Evolutionary conservation across 1,140 invertebrate species (phyloP), one percentile per base, ranked within the genome.

Genomic region (Zaprionus africanus): DNA sequence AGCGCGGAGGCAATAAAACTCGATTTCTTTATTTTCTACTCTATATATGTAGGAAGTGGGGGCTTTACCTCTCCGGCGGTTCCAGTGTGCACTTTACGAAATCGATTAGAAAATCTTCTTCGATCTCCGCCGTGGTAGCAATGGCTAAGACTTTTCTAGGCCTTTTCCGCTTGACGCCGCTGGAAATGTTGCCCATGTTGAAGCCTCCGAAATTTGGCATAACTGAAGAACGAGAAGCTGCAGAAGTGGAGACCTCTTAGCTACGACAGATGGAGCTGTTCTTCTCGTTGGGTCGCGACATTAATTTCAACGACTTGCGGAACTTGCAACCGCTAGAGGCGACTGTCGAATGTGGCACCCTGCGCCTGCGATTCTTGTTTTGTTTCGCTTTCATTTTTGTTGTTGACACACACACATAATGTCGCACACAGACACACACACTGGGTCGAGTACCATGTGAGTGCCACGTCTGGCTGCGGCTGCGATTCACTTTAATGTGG

Each of bases 61-160:
- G 53, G 9, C 17, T 62, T 62, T 82, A 92, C 91, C 87, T 88
- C 26, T 85, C 79, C 13, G 74, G 71, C 17, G 91, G 87, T 67
- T 88, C 90, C 60, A 92, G 43, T 34, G 73, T 92, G 66, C 91
- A 92, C 49, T 92, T 87, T 51, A 92, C 90, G 75, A 91, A 92
- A 67, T 92, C 90, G 26, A 85, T 75, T 26, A 91, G 80, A 57
- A 90, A 92, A 28, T 84, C 82, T 28, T 82, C 77, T 17, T 85
- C 81, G 1, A 80, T 56, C 15, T 76, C 81, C 41, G 66, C 24
- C 12, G 59, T 46, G 28, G 34, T 56, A 15, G 80, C 56, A 13
- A 62, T 13, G 28, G 66, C 12, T 9, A 65, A 5, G 1, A 41
- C 5, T 62, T 77, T 84, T 43, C 70, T 85, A 1, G 22, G 7